phyloP scores from a whole-genome alignment of 2,797 vertebrate species.

The Moxostoma hubbsi region DNA sequence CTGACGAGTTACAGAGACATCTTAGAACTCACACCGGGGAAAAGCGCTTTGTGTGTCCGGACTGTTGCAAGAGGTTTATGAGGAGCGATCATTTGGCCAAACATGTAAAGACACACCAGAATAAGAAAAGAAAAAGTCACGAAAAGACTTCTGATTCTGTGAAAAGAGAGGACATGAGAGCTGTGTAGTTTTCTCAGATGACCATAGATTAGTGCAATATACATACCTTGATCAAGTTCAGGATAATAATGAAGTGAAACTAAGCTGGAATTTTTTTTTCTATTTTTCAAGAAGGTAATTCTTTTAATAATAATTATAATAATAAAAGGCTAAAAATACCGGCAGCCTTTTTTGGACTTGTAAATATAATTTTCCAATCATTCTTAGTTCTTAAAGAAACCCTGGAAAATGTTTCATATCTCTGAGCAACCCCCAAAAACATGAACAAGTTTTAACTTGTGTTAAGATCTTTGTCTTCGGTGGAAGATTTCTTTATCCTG shows the following conservation, averaged over 20 bases:
- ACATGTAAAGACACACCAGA: constrained; percentile 97
- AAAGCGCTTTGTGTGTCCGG: constrained; percentile 94
- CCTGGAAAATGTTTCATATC: constrained; percentile 60
- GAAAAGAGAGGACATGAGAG: constrained; percentile 89
- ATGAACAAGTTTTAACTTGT: constrained; percentile 83
- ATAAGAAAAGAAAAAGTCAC: constrained; percentile 89
- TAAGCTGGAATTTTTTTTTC: constrained; percentile 43
- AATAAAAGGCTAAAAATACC: constrained; percentile 1
- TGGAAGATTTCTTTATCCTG: constrained; percentile 84
- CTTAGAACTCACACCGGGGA: constrained; percentile 97
- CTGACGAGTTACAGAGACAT: constrained; percentile 97
- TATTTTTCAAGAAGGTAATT: constrained; percentile 55
- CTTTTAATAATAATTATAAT: constrained; percentile 35
- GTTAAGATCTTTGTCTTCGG: constrained; percentile 81
- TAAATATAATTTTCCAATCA: constrained; percentile 59
- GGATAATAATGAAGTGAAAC: constrained; percentile 63
- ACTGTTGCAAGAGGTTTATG: constrained; percentile 98
- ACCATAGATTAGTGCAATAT: constrained; percentile 71
- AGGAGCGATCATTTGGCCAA: constrained; percentile 97
- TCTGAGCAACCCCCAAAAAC: constrained; percentile 72
- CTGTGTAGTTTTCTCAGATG: constrained; percentile 68
- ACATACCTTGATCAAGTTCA: constrained; percentile 54
- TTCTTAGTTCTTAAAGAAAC: constrained; percentile 63
- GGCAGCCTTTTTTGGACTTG: constrained; percentile 47
- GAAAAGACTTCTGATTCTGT: constrained; percentile 85